These are phyloP conservation scores for Plagodis dolabraria DNA, from an alignment of 2,888 invertebrate genomes.

Conservation along the genomic window DNA sequence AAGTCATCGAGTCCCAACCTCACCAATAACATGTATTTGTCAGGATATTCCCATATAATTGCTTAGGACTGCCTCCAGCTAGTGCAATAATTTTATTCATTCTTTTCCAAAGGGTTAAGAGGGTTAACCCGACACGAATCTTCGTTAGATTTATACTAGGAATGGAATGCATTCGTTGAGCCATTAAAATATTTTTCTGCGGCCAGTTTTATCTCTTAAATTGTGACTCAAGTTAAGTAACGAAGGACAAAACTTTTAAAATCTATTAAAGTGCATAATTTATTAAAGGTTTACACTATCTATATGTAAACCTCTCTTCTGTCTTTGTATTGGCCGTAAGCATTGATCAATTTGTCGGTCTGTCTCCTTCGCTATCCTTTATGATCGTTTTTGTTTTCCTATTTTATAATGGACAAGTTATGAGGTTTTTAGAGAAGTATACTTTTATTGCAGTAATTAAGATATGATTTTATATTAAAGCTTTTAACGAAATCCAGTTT, in stretches of 20 bases:
- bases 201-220: constrained; percentile 49
- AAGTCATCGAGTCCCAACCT: constrained; percentile 55
- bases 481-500: constrained; percentile 68
- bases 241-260: constrained; percentile 52
- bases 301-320: constrained; percentile 45
- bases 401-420: constrained; percentile 72
- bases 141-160: constrained; percentile 43
- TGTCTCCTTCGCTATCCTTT: constrained; percentile 58
- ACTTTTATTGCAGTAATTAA: constrained; percentile 80
- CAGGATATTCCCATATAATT: constrained; percentile 68
- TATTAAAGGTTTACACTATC: constrained; percentile 65
- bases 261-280: constrained; percentile 69
- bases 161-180: constrained; percentile 42
- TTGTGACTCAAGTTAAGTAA: constrained; percentile 46
- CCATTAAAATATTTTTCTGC: constrained; percentile 51
- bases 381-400: constrained; percentile 71
- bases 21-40: constrained; percentile 67
- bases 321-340: constrained; percentile 57
- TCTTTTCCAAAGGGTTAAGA: constrained; percentile 57
- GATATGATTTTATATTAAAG: constrained; percentile 73
- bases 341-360: constrained; percentile 72
- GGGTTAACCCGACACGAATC: constrained; percentile 60
- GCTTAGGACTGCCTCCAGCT: constrained; percentile 47
- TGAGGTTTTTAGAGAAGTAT: constrained; percentile 72
- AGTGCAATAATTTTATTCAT: constrained; percentile 61